These are phyloP conservation scores for Allenopithecus nigroviridis DNA, from an alignment of 2,797 vertebrate genomes.

Conservation along the genomic window DNA sequence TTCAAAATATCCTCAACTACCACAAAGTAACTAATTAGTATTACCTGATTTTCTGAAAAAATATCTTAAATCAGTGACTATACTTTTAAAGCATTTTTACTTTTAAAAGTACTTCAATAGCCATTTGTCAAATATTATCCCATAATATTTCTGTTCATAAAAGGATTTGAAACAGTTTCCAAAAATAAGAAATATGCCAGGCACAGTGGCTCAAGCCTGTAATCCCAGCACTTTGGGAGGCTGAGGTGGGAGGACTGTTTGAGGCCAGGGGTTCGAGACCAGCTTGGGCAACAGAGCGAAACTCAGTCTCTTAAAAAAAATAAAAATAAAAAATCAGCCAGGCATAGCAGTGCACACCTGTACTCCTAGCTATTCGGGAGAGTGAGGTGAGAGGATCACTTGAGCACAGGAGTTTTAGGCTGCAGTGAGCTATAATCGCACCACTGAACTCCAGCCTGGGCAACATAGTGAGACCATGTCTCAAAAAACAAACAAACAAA, in stretches of 20 bases:
- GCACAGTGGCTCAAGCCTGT: not conserved
- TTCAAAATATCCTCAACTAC: conserved; percentile 36
- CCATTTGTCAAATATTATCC: conserved; percentile 4
- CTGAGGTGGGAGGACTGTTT: not conserved
- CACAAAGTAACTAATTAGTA: not conserved
- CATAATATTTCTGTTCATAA: not conserved
- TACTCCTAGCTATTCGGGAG: not conserved
- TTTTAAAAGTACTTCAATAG: not conserved
- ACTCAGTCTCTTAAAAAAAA: not conserved
- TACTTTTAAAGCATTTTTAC: not conserved
- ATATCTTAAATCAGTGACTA: not conserved
- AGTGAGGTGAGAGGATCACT: not conserved
- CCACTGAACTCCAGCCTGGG: not conserved
- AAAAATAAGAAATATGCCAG: conserved; percentile 18
- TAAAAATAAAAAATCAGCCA: not conserved
- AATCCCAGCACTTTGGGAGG: not conserved
- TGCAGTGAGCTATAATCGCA: not conserved
- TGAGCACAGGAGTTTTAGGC: not conserved
- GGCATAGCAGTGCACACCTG: not conserved
- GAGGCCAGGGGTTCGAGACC: not conserved
- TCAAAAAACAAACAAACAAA: not conserved
- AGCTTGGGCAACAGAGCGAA: not conserved
- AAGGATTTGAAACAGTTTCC: conserved; percentile 32
- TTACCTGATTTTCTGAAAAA: conserved; percentile 15
- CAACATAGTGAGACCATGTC: not conserved